phyloP scores from a whole-genome alignment of 2,113 vertebrate genomes.

The Bubo blakistoni region DNA sequence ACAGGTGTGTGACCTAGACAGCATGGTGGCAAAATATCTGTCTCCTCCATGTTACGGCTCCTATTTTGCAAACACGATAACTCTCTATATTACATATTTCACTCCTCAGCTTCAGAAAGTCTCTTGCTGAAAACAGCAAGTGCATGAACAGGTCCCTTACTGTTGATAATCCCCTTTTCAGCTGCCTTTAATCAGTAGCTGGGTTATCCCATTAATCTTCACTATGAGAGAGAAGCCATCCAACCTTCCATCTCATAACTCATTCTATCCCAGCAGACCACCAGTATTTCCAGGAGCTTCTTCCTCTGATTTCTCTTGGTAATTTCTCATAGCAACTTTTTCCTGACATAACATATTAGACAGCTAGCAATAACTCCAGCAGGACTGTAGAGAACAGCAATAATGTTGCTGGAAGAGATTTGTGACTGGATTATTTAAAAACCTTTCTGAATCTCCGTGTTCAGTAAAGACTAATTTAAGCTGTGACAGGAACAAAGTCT shows the following conservation, averaged over 20 bases:
- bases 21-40: neutral
- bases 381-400: neutral
- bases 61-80: neutral
- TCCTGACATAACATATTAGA: neutral
- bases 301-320: neutral
- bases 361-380: neutral
- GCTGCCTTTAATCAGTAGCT: neutral
- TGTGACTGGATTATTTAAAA: neutral
- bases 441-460: neutral
- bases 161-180: neutral
- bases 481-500: neutral
- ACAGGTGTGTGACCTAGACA: neutral
- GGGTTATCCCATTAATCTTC: constrained; percentile 7
- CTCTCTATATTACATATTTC: neutral
- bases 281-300: constrained; percentile 17
- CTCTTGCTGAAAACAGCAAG: neutral
- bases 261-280: neutral
- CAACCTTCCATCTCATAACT: neutral
- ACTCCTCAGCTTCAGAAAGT: neutral
- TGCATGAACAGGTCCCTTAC: neutral
- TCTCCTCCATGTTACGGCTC: neutral
- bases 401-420: neutral
- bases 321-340: neutral
- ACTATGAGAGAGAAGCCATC: neutral
- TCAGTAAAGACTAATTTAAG: neutral